Conservation (phyloP, 2,797 vertebrate genomes). For the Protosalanx chinensis region DNA sequence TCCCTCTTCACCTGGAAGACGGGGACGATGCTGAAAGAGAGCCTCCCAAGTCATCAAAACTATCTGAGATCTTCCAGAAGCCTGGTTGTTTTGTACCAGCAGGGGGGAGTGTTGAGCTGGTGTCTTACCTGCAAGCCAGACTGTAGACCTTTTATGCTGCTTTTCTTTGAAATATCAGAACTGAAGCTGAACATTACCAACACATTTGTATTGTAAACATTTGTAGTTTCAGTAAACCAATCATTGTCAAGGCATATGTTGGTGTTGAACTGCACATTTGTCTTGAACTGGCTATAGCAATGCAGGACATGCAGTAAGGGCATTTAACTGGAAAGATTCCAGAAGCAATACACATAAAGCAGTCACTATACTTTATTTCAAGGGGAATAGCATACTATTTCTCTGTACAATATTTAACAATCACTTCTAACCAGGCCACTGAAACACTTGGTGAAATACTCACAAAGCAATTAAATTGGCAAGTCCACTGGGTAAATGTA, state of each 20-base stretch:
- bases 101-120: no score
- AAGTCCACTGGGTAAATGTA: conserved; percentile 76
- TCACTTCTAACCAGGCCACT: conserved; percentile 77
- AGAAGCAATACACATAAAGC: conserved; percentile 47
- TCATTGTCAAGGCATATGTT: neutral
- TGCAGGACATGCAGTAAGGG: neutral
- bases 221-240: neutral
- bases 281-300: neutral
- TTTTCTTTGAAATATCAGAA: no score
- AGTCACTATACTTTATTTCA: conserved; percentile 76
- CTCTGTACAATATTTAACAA: conserved; percentile 88
- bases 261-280: neutral
- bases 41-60: neutral
- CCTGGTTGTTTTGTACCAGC: neutral
- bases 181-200: neutral
- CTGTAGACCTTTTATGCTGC: no score
- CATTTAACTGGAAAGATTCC: neutral
- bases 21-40: neutral
- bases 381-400: conserved; percentile 82
- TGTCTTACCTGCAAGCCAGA: no score
- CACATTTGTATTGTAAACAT: neutral
- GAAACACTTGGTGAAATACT: conserved; percentile 62
- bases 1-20: neutral
- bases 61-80: neutral
- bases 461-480: conserved; percentile 69